Conservation (phyloP, 2,113 vertebrate species). For the Thermophis baileyi region DNA sequence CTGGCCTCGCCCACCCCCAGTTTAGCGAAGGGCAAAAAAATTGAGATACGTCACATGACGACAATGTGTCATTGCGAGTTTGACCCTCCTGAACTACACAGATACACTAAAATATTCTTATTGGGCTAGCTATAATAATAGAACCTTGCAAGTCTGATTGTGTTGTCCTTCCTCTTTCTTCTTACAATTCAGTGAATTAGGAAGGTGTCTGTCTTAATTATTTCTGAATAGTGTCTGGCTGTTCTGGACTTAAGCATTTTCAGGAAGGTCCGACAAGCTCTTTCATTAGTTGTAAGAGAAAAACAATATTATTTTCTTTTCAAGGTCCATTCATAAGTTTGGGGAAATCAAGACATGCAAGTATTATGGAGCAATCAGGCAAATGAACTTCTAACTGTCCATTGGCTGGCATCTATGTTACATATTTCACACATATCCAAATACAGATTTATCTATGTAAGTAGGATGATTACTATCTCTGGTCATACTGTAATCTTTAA, state of each 20-base stretch:
- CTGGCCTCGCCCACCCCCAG: no score
- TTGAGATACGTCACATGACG: no score
- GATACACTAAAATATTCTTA: not conserved
- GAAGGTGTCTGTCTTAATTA: not conserved
- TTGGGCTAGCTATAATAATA: not conserved
- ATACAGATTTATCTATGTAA: not conserved
- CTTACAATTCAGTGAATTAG: not conserved
- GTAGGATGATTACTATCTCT: not conserved
- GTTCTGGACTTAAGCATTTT: not conserved
- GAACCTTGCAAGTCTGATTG: not conserved
- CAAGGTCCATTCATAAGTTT: not conserved
- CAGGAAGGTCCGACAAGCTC: not conserved
- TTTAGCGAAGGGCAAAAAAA: no score
- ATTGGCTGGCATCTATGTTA: not conserved
- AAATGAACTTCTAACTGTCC: constrained; percentile 7
- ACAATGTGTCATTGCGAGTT: no score
- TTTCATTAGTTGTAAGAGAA: not conserved
- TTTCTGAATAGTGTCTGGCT: not conserved
- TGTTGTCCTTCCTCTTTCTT: not conserved
- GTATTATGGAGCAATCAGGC: constrained; percentile 3
- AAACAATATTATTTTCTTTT: not conserved
- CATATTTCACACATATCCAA: not conserved
- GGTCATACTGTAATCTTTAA: not conserved
- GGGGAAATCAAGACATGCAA: not conserved
- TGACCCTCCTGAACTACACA: not conserved